Base-by-base conservation (phyloP, 23 tunicate genomes). In the Diplosoma virens region DNA sequence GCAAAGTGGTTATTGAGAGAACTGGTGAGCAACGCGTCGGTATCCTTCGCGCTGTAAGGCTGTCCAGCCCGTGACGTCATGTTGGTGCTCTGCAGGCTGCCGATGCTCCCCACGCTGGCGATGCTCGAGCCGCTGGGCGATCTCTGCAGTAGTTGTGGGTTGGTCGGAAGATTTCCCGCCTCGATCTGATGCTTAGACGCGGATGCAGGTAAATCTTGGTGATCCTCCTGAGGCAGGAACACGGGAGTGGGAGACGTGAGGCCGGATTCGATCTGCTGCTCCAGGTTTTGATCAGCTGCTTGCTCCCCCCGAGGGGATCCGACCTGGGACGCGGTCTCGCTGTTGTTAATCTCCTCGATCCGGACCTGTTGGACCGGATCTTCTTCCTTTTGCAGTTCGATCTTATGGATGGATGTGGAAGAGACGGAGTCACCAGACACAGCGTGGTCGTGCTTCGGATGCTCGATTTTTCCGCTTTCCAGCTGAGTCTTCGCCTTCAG, bases 101-200 rank as follows among this genome's bases (percentile, higher is more conserved):
- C 86, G 25, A 67, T 56, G 56, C 97, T 92, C 7, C 87, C 72
- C 14, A 85, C 68, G 60, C 97, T 92, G 50, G 97, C 89, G 11
- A 90, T 79, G 47, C 97, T 90, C 0, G 92, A 85, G 25, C 79
- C 79, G 59, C 97, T 92, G 1, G 97, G 86, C 32, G 97, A 92
- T 33, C 97, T 60, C 23, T 75, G 96, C 7, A 89, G 60, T 23
- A 24, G 24, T 66, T 33, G 65, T 33, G 75, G 36, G 3, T 31
- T 18, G 5, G 36, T 73, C 4, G 37, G 22, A 17, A 22, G 53
- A 28, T 3, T 33, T 7, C 71, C 36, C 17, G 71, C 37, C 4
- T 68, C 75, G 30, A 33, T 23, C 3, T 30, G 5, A 9, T 47
- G 61, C 35, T 72, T 47, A 3, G 17, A 2, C 20, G 35, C 83